Base-by-base conservation (phyloP, 2,113 vertebrate genomes). In the Agapornis roseicollis region DNA sequence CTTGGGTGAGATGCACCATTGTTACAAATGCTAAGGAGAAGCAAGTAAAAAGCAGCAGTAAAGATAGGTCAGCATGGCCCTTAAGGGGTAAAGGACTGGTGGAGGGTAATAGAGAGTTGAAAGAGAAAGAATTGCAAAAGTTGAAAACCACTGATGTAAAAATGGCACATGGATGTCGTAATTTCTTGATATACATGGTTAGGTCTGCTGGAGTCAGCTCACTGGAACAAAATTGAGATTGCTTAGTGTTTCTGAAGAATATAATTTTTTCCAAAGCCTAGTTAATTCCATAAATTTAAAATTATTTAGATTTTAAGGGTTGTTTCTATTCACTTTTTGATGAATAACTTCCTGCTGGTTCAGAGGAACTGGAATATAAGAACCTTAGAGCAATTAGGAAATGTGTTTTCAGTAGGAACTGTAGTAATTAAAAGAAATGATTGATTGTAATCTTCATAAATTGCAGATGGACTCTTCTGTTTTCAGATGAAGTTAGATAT, bases 21-120 rank as follows among this genome's bases (percentile, higher is more conserved):
- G 22, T 47, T 74, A 46, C 5, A 88, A 78, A 88, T 66, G 29
- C 14, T 68, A 86, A 93, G 42, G 47, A 88, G 11, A 80, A 74
- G 23, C 19, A 91, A 88, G 50, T 33, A 93, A 77, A 81, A 64
- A 16, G 4, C 56, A 61, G 53, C 78, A 17, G 76, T 77, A 88
- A 78, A 60, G 46, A 95, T 90, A 96, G 94, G 92, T 94, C 94
- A 85, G 69, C 70, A 65, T 78, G 80, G 92, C 90, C 90, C 90
- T 96, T 80, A 88, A 96, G 96, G 85, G 94, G 88, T 85, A 94
- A 93, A 91, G 73, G 81, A 82, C 81, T 10, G 23, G 33, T 97
- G 95, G 81, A 96, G 93, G 35, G 85, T 85, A 95, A 95, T 66
- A 84, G 80, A 86, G 80, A 93, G 53, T 35, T 88, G 68, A 77